Base-by-base conservation (phyloP, 2,888 invertebrate species). In the Endomychus coccineus region DNA sequence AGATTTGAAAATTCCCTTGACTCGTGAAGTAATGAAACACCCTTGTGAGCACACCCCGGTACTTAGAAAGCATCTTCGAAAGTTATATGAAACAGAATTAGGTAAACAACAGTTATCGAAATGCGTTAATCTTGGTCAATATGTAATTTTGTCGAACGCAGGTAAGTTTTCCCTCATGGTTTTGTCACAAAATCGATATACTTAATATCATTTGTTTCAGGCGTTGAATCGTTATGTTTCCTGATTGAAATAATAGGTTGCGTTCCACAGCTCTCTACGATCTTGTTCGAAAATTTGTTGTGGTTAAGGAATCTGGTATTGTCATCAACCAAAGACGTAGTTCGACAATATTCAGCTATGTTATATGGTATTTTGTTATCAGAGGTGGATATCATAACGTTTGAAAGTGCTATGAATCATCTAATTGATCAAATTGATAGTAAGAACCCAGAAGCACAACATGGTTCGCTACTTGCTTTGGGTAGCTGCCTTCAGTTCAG, bases 201-300 rank as follows among this genome's bases (percentile, higher is more conserved):
- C 14, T 27, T 10, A 7, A 11, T 33, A 21, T 3, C 11, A 16
- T 29, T 16, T 17, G 3, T 29, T 24, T 29, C 32, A 30, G 30
- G 74, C 52, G 59, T 75, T 27, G 74, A 77, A 64, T 69, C 81
- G 0, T 61, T 91, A 33, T 78, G 80, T 36, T 87, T 85, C 49
- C 71, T 92, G 55, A 69, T 88, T 47, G 91, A 92, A 66, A 71
- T 89, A 13, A 71, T 90, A n/a, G 89, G 89, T 23, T 84, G 85
- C 40, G 76, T 84, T 6, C 83, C 89, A 0, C 74, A 79, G 13
- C 66, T 89, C 53, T 74, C 80, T 1, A 56, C 72, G 17, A 72
- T 77, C 43, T 78, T 85, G 57, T 66, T 74, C 2, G 73, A 69
- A 17, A 73, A 83, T 11, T 55, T 80, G 9, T 71, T 74, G 3